phyloP scores from a whole-genome alignment of 2,113 vertebrate genomes.

The Seriola aureovittata region DNA sequence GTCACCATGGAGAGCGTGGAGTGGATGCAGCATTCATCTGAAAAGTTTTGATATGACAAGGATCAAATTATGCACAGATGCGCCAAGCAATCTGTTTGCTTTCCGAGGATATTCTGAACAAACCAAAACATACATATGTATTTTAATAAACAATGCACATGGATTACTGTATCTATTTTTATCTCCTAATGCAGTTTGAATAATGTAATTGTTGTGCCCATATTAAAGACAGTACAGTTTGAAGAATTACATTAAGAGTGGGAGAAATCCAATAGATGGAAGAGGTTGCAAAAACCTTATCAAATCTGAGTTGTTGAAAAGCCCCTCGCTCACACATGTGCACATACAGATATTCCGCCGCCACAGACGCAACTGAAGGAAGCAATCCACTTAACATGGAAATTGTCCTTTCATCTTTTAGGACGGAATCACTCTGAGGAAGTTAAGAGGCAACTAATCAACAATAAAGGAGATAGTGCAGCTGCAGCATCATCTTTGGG shows the following conservation, averaged over 20 bases:
- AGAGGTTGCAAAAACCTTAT: constrained; percentile 61
- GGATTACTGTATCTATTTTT: constrained; percentile 63
- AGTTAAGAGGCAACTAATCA: constrained; percentile 66
- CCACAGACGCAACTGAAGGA: constrained; percentile 47
- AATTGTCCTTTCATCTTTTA: constrained; percentile 77
- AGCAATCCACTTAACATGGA: constrained; percentile 79
- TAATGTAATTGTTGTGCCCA: constrained; percentile 54
- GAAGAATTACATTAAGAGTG: constrained; percentile 54
- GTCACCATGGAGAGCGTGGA: constrained; percentile 27
- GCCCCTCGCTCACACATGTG: constrained; percentile 41
- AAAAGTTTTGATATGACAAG: constrained; percentile 65
- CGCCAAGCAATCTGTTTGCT: constrained; percentile 62
- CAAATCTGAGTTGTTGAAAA: constrained; percentile 62
- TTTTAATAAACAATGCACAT: constrained; percentile 60
- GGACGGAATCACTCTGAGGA: constrained; percentile 43
- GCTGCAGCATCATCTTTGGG: constrained; percentile 29
- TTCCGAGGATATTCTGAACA: constrained; percentile 36
- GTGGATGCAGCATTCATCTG: constrained; percentile 40
- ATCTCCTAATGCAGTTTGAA: constrained; percentile 56
- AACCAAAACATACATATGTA: constrained; percentile 67
- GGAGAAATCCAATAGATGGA: constrained; percentile 60
- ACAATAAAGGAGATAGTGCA: constrained; percentile 59
- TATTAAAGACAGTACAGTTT: constrained; percentile 41
- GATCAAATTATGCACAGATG: constrained; percentile 70
- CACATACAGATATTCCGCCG: constrained; percentile 47